A percentile compares a stretch with the other conserved stretches of the same genome.
Evolutionary conservation across 2,113 vertebrate genomes (phyloP).

Genomic region (Vidua chalybeata): DNA sequence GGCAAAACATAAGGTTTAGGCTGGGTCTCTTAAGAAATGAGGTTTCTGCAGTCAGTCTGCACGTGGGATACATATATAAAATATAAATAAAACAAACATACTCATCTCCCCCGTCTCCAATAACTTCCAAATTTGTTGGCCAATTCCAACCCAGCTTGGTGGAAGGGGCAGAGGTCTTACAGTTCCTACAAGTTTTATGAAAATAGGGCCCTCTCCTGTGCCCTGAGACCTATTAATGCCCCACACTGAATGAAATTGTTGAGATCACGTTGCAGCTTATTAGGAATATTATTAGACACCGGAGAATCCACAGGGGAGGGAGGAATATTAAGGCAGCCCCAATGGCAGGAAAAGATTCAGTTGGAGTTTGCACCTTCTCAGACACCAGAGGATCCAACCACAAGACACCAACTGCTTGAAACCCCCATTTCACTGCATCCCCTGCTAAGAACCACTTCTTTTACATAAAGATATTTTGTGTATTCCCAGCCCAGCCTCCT

Average conservation of each 20-base stretch:
- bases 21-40: constrained; percentile 33
- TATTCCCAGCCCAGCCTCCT: constrained; percentile 10
- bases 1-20: constrained; percentile 37
- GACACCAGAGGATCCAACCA: constrained; percentile 42
- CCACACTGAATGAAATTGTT: constrained; percentile 62
- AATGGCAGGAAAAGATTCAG: not conserved
- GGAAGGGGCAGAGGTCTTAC: constrained; percentile 55
- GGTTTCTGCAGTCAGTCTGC: constrained; percentile 31
- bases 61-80: constrained; percentile 58
- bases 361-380: constrained; percentile 54
- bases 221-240: constrained; percentile 65
- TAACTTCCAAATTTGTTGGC: constrained; percentile 49
- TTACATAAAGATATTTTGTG: constrained; percentile 20
- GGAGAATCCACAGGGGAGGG: constrained; percentile 56
- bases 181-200: constrained; percentile 57
- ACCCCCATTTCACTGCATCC: not conserved
- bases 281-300: constrained; percentile 62
- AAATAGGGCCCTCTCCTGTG: constrained; percentile 47
- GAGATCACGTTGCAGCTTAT: constrained; percentile 58
- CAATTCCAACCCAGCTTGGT: not conserved
- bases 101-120: constrained; percentile 46
- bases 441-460: constrained; percentile 14
- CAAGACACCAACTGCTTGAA: constrained; percentile 24
- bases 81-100: constrained; percentile 66
- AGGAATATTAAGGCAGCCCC: constrained; percentile 25